These are phyloP conservation scores for Meandrina meandrites DNA, from an alignment of 92 coral and sea anemone genomes.

Conservation along the genomic window DNA sequence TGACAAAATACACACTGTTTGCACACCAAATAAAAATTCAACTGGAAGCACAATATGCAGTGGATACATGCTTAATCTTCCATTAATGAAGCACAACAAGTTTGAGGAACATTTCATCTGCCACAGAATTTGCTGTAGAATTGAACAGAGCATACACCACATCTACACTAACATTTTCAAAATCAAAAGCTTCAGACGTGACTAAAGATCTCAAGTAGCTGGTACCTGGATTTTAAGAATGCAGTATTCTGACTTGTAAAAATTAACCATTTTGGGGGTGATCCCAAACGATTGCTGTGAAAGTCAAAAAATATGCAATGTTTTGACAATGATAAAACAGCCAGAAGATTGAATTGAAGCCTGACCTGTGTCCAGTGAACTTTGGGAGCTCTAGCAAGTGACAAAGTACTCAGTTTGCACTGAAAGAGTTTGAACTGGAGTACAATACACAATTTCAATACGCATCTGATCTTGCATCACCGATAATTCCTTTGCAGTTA, in stretches of 20 bases:
- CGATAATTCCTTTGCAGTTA: not conserved
- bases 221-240: not conserved
- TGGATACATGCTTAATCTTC: not conserved
- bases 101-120: not conserved
- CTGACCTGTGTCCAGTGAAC: not conserved
- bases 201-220: not conserved
- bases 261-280: not conserved
- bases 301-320: conserved; percentile 2
- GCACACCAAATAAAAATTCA: not conserved
- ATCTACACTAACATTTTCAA: not conserved
- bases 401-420: no score
- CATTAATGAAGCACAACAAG: not conserved
- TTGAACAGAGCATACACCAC: not conserved
- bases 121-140: not conserved
- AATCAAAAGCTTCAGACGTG: not conserved
- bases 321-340: not conserved
- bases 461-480: not conserved
- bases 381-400: not conserved
- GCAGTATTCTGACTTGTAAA: not conserved
- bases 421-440: not conserved
- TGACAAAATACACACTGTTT: not conserved
- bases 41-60: not conserved
- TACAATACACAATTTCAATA: not conserved
- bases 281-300: not conserved
- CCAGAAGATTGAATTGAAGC: not conserved